phyloP scores from a whole-genome alignment of 2,888 invertebrate species.

The Zygogramma bicolorata region DNA sequence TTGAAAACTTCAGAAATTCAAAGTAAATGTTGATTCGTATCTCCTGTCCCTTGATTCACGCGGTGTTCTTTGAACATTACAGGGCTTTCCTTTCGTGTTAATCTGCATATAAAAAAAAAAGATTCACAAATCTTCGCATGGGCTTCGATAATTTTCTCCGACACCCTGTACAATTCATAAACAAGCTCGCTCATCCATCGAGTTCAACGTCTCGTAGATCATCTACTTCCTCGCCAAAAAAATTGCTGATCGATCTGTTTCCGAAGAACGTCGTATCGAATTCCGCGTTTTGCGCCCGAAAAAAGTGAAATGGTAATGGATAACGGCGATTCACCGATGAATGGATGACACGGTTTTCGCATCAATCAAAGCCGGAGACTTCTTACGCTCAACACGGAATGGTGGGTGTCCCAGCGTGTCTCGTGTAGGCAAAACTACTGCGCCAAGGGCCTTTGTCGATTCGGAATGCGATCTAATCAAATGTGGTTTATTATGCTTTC shows the following conservation, averaged over 20 bases:
- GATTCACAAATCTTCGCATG: too few species aligned
- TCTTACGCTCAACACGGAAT: neutral
- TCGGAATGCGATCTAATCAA: neutral
- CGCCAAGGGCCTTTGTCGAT: neutral
- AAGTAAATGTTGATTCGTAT: too few species aligned
- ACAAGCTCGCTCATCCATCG: too few species aligned
- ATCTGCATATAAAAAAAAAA: too few species aligned
- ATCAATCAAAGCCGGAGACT: neutral
- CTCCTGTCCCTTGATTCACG: too few species aligned
- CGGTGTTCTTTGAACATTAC: too few species aligned
- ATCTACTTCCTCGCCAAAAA: neutral
- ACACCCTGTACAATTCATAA: too few species aligned
- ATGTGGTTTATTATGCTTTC: neutral
- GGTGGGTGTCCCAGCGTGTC: neutral
- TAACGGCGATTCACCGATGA: neutral
- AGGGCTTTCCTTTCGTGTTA: too few species aligned
- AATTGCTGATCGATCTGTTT: neutral
- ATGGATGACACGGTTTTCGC: neutral
- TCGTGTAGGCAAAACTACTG: neutral
- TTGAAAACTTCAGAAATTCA: too few species aligned
- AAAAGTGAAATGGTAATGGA: slow-evolving; percentile 1
- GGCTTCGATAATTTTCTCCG: too few species aligned
- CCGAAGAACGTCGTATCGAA: neutral
- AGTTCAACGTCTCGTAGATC: neutral
- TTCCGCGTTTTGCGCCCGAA: neutral